phyloP scores from a whole-genome alignment of 2,113 vertebrate species.

The Willisornis vidua region DNA sequence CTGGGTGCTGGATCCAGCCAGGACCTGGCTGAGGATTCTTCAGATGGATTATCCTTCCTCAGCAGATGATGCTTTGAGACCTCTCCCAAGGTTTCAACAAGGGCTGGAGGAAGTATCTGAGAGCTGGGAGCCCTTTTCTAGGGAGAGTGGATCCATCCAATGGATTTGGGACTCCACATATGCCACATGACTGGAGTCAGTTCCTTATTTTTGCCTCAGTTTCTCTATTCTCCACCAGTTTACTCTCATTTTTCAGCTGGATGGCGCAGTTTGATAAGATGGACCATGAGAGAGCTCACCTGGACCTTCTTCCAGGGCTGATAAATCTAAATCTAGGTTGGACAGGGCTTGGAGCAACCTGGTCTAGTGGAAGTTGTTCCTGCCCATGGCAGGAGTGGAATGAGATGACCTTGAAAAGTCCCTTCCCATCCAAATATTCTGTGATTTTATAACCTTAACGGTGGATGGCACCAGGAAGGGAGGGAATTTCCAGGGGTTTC shows the following conservation, averaged over 20 bases:
- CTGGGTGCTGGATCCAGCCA: neutral
- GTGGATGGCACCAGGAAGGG: neutral
- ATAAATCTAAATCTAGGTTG: neutral
- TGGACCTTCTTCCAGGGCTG: neutral
- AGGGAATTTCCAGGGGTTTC: neutral
- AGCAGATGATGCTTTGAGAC: neutral
- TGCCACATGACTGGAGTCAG: accelerated
- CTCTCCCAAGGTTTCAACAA: neutral
- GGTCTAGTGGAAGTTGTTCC: neutral
- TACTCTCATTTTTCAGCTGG: neutral
- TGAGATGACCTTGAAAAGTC: neutral
- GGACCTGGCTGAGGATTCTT: neutral
- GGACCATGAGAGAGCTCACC: neutral
- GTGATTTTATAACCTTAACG: accelerated
- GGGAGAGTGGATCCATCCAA: no score
- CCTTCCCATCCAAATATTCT: neutral
- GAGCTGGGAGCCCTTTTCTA: neutral
- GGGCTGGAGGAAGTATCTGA: neutral
- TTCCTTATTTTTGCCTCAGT: neutral
- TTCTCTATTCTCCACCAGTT: neutral
- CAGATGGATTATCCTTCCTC: neutral
- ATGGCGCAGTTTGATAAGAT: no score
- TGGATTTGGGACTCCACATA: neutral
- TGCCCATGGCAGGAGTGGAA: neutral
- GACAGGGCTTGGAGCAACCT: neutral